A percentile compares a stretch with the other conserved stretches of the same genome.
These are phyloP conservation scores for Saimiri boliviensis DNA, from an alignment of 2,113 vertebrate genomes.

Conservation along the genomic window DNA sequence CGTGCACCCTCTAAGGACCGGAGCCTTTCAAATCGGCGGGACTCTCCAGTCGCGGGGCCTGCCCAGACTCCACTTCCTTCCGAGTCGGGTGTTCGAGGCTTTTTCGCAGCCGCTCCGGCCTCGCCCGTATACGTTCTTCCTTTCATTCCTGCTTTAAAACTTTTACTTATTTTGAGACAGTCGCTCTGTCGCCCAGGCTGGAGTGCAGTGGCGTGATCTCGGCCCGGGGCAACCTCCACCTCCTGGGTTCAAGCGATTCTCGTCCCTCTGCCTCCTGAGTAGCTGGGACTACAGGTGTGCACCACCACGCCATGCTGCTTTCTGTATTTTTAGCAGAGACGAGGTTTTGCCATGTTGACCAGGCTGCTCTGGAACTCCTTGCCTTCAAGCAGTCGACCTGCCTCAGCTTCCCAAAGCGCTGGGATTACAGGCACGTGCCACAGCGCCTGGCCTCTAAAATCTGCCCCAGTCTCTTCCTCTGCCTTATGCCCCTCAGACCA, in stretches of 20 bases:
- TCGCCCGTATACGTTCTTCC: too few species aligned
- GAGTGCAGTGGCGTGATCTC: background rate
- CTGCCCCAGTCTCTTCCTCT: too few species aligned
- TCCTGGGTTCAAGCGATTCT: background rate
- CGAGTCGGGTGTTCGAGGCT: too few species aligned
- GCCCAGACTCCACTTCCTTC: too few species aligned
- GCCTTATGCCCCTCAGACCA: too few species aligned
- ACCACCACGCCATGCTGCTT: background rate
- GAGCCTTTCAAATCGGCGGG: too few species aligned
- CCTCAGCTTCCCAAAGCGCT: background rate
- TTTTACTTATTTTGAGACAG: background rate
- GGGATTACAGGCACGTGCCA: background rate
- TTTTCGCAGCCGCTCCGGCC: too few species aligned
- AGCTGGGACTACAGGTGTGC: background rate
- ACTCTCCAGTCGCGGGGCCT: too few species aligned
- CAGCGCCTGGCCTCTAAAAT: too few species aligned
- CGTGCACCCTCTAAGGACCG: too few species aligned
- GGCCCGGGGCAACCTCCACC: background rate
- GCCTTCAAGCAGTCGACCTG: background rate
- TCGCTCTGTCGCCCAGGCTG: background rate
- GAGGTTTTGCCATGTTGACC: background rate
- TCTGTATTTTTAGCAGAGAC: background rate
- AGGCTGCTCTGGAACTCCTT: background rate
- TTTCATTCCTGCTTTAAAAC: background rate
- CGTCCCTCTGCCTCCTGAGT: background rate